A percentile compares a stretch with the other conserved stretches of the same genome.
Conservation (phyloP, 2,888 invertebrate species). For the Lordiphosa andalusiaca region DNA sequence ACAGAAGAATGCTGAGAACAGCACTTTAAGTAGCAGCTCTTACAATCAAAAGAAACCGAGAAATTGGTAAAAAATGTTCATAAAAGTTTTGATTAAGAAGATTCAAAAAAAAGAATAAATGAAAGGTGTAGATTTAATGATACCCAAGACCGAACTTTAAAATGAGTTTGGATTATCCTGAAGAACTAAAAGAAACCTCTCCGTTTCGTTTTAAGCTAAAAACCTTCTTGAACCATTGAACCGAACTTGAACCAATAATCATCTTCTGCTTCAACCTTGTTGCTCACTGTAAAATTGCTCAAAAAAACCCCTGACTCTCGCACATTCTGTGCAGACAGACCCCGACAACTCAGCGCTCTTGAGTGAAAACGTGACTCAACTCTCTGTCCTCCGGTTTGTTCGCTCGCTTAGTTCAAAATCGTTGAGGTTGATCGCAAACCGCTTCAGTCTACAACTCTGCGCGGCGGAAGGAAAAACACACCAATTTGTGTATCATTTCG, state of each 20-base stretch:
- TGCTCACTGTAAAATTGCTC: constrained; percentile 44
- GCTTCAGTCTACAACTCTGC: constrained; percentile 29
- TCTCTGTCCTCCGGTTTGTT: constrained; percentile 9
- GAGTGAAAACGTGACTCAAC: constrained; percentile 24
- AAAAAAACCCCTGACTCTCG: constrained; percentile 12
- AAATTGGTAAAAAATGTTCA: too few species aligned
- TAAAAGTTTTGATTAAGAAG: too few species aligned
- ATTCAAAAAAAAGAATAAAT: too few species aligned
- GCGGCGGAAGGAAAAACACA: constrained; percentile 31
- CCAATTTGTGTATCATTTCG: constrained; percentile 6
- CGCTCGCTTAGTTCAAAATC: constrained; percentile 46
- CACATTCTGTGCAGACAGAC: constrained; percentile 28
- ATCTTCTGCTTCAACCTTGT: constrained; percentile 13
- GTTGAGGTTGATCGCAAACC: constrained; percentile 47
- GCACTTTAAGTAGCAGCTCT: too few species aligned
- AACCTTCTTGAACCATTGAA: too few species aligned
- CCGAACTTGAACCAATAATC: too few species aligned
- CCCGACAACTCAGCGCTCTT: constrained; percentile 2
- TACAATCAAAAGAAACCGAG: too few species aligned
- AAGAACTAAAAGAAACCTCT: too few species aligned
- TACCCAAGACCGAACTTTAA: too few species aligned
- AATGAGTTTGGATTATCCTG: too few species aligned
- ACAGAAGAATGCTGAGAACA: too few species aligned
- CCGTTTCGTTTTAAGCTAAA: not conserved
- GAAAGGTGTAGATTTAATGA: too few species aligned